Percentiles rank a stretch among this genome's conserved stretches.
These are phyloP conservation scores for Ectemnius cavifrons DNA, from an alignment of 2,888 invertebrate genomes.

Conservation along the genomic window DNA sequence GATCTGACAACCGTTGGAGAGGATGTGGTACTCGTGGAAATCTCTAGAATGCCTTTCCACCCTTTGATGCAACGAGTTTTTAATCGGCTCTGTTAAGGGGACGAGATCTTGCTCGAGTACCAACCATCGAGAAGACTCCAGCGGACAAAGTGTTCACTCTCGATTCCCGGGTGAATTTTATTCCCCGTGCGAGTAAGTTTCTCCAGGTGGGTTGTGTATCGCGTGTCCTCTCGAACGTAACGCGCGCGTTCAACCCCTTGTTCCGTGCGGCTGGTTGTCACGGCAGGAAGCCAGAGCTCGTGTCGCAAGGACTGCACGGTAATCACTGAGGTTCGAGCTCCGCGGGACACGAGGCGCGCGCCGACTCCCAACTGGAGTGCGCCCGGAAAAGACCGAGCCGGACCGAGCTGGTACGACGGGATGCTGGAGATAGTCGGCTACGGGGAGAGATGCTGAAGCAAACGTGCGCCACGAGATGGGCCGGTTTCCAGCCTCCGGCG, in stretches of 20 bases:
- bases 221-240: conserved; percentile 11
- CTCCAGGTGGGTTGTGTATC: not conserved
- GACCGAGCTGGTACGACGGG: conserved; percentile 51
- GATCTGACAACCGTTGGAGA: too few relatives aligned
- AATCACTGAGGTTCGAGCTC: conserved; percentile 60
- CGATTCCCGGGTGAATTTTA: too few relatives aligned
- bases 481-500: conserved; percentile 37
- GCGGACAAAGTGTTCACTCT: too few relatives aligned
- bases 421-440: not conserved
- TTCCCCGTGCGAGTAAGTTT: not conserved
- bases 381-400: conserved; percentile 60
- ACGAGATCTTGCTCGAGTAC: too few relatives aligned
- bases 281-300: conserved; percentile 43
- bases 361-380: conserved; percentile 65
- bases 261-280: conserved; percentile 16
- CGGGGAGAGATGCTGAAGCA: conserved; percentile 20
- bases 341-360: conserved; percentile 65
- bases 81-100: too few relatives aligned
- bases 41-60: too few relatives aligned
- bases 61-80: too few relatives aligned
- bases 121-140: too few relatives aligned
- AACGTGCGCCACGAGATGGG: conserved; percentile 25
- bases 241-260: conserved; percentile 44
- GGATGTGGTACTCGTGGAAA: not conserved
- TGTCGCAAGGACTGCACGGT: conserved; percentile 63